Conservation (phyloP, 2,113 vertebrate genomes). For the Sapajus apella region DNA sequence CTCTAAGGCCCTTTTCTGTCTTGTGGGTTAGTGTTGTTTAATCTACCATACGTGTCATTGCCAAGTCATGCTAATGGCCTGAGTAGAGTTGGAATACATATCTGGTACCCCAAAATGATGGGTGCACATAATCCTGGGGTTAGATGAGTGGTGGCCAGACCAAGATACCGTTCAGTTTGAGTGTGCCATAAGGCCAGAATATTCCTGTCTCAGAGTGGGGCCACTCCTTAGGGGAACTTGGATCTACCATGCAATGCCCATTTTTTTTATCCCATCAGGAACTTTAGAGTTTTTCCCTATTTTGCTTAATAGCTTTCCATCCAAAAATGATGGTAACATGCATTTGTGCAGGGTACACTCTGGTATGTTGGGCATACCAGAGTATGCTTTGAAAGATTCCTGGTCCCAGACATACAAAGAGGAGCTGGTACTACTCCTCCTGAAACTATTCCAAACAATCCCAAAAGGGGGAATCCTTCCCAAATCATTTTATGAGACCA, state of each 20-base stretch:
- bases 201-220: not conserved
- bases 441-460: too few species aligned
- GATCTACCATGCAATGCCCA: not conserved
- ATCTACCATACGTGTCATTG: not conserved
- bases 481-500: too few species aligned
- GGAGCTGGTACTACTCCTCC: too few species aligned
- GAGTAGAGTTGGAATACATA: not conserved
- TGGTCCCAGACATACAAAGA: too few species aligned
- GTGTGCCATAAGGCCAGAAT: not conserved
- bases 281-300: not conserved
- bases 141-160: not conserved
- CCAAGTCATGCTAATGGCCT: not conserved
- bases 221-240: not conserved
- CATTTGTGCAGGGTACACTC: not conserved
- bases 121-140: not conserved
- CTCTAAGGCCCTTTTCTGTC: not conserved
- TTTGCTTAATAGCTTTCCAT: not conserved
- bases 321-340: not conserved
- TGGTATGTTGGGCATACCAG: not conserved
- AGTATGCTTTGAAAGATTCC: too few species aligned
- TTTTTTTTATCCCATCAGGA: not conserved
- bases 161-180: not conserved
- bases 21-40: not conserved
- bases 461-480: too few species aligned
- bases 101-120: not conserved